Conservation (phyloP, 2,888 invertebrate species). For the Dione juno region DNA sequence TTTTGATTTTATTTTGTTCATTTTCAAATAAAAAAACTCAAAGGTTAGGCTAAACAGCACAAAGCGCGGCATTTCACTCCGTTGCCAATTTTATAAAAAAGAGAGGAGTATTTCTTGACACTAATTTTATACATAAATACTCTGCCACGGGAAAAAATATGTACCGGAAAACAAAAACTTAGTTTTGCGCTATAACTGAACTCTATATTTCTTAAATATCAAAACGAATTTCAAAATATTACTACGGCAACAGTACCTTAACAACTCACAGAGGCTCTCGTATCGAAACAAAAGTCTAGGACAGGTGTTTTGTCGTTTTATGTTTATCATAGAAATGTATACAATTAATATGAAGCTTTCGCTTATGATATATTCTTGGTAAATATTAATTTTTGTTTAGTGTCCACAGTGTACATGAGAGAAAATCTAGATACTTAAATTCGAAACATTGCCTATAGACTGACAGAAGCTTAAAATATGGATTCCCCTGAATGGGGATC, state of each 20-base stretch:
- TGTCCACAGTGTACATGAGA: no score
- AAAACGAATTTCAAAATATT: not conserved
- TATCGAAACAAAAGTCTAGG: not conserved
- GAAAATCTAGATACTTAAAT: no score
- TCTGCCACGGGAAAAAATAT: no score
- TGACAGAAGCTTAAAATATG: not conserved
- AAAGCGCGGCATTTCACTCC: no score
- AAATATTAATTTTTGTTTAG: no score
- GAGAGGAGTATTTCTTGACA: no score
- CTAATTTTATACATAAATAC: no score
- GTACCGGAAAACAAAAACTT: no score
- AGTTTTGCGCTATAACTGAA: not conserved
- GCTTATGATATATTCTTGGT: not conserved
- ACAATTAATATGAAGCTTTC: constrained; percentile 12
- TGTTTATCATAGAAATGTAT: constrained; percentile 3
- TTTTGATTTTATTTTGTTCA: no score
- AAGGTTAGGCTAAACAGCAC: no score
- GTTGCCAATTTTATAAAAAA: no score
- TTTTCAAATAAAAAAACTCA: no score
- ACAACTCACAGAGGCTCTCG: constrained; percentile 5
- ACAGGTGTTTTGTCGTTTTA: constrained; percentile 8
- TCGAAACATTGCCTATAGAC: not conserved
- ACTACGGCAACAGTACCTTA: not conserved
- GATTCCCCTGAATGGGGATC: not conserved
- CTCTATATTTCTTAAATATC: not conserved